These are phyloP conservation scores for Zhengitettix transpicula DNA, from an alignment of 2,888 invertebrate species.

Conservation along the genomic window DNA sequence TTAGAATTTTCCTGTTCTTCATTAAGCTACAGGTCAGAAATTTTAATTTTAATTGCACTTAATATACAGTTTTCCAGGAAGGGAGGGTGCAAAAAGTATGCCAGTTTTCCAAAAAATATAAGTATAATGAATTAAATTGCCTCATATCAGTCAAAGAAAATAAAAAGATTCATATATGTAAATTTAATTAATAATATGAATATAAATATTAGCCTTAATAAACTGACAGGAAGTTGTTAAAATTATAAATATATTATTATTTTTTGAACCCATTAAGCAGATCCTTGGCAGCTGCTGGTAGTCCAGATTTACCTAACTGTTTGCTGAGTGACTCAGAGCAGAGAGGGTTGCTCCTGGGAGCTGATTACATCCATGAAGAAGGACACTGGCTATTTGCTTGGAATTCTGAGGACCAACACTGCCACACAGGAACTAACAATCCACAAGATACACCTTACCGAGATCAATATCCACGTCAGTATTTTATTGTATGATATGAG, in stretches of 20 bases:
- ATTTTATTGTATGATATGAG: neutral
- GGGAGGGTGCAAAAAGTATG: too few species aligned
- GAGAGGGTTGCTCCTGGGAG: slow-evolving; percentile 52
- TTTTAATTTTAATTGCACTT: too few species aligned
- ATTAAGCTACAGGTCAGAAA: slow-evolving; percentile 48
- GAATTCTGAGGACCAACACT: slow-evolving; percentile 59
- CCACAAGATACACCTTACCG: neutral
- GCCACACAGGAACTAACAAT: slow-evolving; percentile 21
- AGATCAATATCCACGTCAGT: neutral
- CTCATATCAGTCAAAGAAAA: too few species aligned
- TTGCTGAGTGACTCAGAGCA: slow-evolving; percentile 61
- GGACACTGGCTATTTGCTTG: slow-evolving; percentile 62
- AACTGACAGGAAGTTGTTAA: too few species aligned
- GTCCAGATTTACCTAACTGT: slow-evolving; percentile 40
- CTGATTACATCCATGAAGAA: slow-evolving; percentile 52
- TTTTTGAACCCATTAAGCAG: neutral
- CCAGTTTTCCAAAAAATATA: too few species aligned
- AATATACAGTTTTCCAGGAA: too few species aligned
- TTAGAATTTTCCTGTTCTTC: slow-evolving; percentile 54
- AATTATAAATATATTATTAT: too few species aligned
- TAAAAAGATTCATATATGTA: too few species aligned
- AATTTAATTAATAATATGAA: too few species aligned
- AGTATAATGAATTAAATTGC: too few species aligned
- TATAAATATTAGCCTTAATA: too few species aligned
- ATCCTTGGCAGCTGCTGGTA: slow-evolving; percentile 6